A percentile compares a stretch with the other conserved stretches of the same genome.
These are phyloP conservation scores for Tetramorium bicarinatum DNA, from an alignment of 2,888 invertebrate species.

Conservation along the genomic window DNA sequence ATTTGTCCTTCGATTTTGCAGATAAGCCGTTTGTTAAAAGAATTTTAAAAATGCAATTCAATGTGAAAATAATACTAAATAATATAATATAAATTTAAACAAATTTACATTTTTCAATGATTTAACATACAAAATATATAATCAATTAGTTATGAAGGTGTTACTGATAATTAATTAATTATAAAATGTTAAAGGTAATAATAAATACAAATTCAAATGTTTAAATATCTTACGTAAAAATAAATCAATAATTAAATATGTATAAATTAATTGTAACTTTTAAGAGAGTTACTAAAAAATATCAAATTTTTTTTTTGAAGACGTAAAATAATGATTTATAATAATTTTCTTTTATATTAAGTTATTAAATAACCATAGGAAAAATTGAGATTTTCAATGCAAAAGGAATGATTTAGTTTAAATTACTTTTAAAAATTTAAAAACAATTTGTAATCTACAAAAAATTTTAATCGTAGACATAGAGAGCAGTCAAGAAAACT, in stretches of 20 bases:
- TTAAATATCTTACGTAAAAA: background rate
- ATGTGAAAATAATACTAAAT: background rate
- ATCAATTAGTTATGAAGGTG: background rate
- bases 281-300: background rate
- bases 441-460: background rate
- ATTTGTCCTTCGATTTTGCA: conserved; percentile 9
- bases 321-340: conserved; percentile 25
- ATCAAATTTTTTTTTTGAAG: background rate
- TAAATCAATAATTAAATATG: background rate
- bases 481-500: conserved; percentile 41
- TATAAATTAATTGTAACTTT: background rate
- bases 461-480: conserved; percentile 13
- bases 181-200: background rate
- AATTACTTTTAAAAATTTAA: background rate
- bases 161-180: background rate
- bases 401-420: background rate
- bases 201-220: background rate
- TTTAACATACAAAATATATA: background rate
- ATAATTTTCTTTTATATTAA: background rate
- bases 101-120: background rate
- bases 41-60: background rate
- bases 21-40: background rate
- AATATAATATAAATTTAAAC: background rate
- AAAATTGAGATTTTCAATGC: background rate
- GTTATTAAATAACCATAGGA: background rate